Evolutionary conservation across 2,113 vertebrate species (phyloP).

Genomic region (Thamnaconus septentrionalis): DNA sequence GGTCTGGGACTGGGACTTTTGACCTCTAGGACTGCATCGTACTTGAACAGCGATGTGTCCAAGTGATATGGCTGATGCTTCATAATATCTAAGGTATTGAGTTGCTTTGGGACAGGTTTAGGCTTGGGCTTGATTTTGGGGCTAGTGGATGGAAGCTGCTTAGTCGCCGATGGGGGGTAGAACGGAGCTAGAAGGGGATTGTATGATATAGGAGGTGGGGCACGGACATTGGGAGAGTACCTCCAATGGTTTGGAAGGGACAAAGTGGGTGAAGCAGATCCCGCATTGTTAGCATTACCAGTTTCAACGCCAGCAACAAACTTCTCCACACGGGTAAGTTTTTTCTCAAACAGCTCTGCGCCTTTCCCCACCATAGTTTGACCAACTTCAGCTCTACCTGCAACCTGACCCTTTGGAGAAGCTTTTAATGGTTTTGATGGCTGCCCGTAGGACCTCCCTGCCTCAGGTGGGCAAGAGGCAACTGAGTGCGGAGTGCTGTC

Average conservation of each 20-base stretch:
- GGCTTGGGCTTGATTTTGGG: constrained; percentile 66
- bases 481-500: constrained; percentile 72
- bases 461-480: constrained; percentile 76
- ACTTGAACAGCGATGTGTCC: constrained; percentile 88
- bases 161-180: constrained; percentile 84
- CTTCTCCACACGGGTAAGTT: constrained; percentile 95
- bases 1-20: constrained; percentile 71
- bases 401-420: constrained; percentile 53
- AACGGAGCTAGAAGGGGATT: constrained; percentile 91
- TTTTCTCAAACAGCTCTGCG: constrained; percentile 88
- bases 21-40: constrained; percentile 77
- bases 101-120: constrained; percentile 81
- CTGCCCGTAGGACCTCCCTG: constrained; percentile 59
- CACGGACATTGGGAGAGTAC: constrained; percentile 94
- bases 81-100: constrained; percentile 92
- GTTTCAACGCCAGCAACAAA: constrained; percentile 90
- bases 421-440: constrained; percentile 70
- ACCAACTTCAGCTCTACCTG: constrained; percentile 71
- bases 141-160: constrained; percentile 73
- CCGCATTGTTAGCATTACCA: constrained; percentile 82
- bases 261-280: constrained; percentile 83
- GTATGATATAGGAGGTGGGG: constrained; percentile 90
- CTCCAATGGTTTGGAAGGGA: constrained; percentile 93
- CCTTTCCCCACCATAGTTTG: constrained; percentile 85
- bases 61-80: constrained; percentile 96